These are phyloP conservation scores for Micrasema minimum DNA, from an alignment of 1,140 invertebrate species.

Conservation along the genomic window DNA sequence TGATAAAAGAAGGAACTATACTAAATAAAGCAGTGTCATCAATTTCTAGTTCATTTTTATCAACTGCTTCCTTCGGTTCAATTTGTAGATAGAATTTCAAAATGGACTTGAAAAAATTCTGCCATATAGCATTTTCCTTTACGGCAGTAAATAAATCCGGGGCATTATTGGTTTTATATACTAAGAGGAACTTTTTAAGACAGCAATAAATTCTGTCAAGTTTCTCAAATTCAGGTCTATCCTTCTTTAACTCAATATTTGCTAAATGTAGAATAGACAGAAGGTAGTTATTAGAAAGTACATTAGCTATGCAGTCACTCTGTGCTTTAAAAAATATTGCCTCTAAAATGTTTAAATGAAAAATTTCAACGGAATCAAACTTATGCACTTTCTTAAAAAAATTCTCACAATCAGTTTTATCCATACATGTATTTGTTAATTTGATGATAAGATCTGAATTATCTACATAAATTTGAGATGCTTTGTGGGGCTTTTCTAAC, in stretches of 20 bases:
- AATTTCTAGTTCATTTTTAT: constrained; percentile 45
- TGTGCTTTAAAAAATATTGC: constrained; percentile 67
- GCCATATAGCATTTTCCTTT: constrained; percentile 70
- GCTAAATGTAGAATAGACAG: constrained; percentile 68
- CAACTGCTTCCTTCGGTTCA: constrained; percentile 59
- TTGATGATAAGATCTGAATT: constrained; percentile 65
- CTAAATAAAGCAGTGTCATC: constrained; percentile 64
- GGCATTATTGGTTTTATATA: constrained; percentile 55
- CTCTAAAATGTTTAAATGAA: constrained; percentile 67
- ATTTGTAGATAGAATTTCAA: constrained; percentile 74
- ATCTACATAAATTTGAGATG: constrained; percentile 69
- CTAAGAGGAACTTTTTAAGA: constrained; percentile 59
- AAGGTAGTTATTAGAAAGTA: constrained; percentile 67
- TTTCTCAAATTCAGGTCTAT: constrained; percentile 58
- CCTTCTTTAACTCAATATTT: constrained; percentile 68
- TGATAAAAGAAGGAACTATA: constrained; percentile 68
- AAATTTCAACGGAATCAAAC: constrained; percentile 68
- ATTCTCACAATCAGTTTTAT: constrained; percentile 66
- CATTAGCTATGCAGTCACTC: constrained; percentile 56
- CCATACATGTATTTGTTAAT: constrained; percentile 68
- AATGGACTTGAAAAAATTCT: constrained; percentile 73
- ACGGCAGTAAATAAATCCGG: constrained; percentile 64
- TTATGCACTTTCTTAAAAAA: constrained; percentile 69
- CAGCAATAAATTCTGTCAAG: constrained; percentile 60
- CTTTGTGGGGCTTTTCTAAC: constrained; percentile 73